A percentile compares a stretch with the other conserved stretches of the same genome.
Evolutionary conservation across 2,888 invertebrate species (phyloP).

Genomic region (Drosophila falleni): DNA sequence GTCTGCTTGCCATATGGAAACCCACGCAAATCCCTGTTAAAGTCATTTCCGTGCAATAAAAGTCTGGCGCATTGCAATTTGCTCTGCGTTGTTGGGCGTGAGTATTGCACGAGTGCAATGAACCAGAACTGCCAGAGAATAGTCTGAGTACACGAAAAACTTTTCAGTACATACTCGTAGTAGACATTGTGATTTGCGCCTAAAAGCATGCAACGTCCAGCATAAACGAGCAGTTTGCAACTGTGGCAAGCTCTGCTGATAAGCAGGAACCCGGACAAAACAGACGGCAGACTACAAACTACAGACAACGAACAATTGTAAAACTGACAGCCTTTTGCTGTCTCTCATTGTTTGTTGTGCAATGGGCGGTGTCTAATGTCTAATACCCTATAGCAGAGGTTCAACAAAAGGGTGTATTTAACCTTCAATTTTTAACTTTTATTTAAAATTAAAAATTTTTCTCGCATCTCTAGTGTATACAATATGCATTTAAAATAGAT

Average conservation of each 20-base stretch:
- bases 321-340: slow-evolving; percentile 52
- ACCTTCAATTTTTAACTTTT: no score
- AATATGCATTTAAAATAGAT: not conserved
- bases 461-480: no score
- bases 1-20: not conserved
- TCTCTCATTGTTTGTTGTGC: slow-evolving; percentile 23
- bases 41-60: slow-evolving; percentile 74
- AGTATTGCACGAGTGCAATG: slow-evolving; percentile 59
- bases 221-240: slow-evolving; percentile 30
- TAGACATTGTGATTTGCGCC: slow-evolving; percentile 49
- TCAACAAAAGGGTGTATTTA: not conserved
- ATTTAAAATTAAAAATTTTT: no score
- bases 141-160: slow-evolving; percentile 38
- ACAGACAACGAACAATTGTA: slow-evolving; percentile 33
- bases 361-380: slow-evolving; percentile 34
- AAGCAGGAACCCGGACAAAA: slow-evolving; percentile 31
- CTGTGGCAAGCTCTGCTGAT: slow-evolving; percentile 42
- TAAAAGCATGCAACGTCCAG: slow-evolving; percentile 57
- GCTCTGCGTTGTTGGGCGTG: slow-evolving; percentile 31
- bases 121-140: slow-evolving; percentile 47
- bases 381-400: slow-evolving; percentile 22
- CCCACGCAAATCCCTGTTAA: slow-evolving; percentile 46
- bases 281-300: slow-evolving; percentile 10
- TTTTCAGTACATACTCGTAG: slow-evolving; percentile 55
- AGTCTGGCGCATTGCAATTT: slow-evolving; percentile 66